Conservation (phyloP, 2,113 vertebrate species). For the Istiophorus platypterus region DNA sequence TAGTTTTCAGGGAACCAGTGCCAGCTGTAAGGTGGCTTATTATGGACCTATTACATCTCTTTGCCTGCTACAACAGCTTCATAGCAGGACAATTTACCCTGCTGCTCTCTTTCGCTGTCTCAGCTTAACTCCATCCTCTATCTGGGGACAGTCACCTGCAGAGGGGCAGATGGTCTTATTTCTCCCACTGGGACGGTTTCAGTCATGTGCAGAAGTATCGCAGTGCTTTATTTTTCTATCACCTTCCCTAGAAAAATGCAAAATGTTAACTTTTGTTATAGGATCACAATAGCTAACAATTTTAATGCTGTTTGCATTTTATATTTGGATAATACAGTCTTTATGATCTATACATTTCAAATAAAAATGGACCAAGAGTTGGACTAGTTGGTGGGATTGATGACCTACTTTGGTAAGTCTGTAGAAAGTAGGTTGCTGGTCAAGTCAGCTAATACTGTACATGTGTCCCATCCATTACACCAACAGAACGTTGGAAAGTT, state of each 20-base stretch:
- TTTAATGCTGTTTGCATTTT: background rate
- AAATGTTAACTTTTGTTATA: background rate
- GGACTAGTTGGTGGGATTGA: constrained; percentile 13
- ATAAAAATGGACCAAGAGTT: background rate
- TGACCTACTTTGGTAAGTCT: constrained; percentile 53
- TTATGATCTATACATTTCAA: background rate
- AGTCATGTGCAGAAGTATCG: constrained; percentile 53
- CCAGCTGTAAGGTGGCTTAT: constrained; percentile 48
- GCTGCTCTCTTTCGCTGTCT: constrained; percentile 79
- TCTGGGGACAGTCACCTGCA: constrained; percentile 80
- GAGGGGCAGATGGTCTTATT: constrained; percentile 83
- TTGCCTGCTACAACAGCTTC: constrained; percentile 67
- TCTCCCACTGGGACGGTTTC: constrained; percentile 68
- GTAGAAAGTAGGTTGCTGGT: constrained; percentile 37
- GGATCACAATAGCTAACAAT: constrained; percentile 6
- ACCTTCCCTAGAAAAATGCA: constrained; percentile 15
- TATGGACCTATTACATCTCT: constrained; percentile 45
- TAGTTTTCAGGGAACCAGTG: constrained; percentile 3
- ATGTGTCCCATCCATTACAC: constrained; percentile 15
- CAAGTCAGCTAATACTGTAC: constrained; percentile 28
- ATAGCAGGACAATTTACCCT: constrained; percentile 71
- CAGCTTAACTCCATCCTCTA: constrained; percentile 78
- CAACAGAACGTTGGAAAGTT: too few species aligned
- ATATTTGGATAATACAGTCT: background rate
- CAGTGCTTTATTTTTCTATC: constrained; percentile 26